These are phyloP conservation scores for Cephalopachus bancanus DNA, from an alignment of 2,797 vertebrate genomes.

Conservation along the genomic window DNA sequence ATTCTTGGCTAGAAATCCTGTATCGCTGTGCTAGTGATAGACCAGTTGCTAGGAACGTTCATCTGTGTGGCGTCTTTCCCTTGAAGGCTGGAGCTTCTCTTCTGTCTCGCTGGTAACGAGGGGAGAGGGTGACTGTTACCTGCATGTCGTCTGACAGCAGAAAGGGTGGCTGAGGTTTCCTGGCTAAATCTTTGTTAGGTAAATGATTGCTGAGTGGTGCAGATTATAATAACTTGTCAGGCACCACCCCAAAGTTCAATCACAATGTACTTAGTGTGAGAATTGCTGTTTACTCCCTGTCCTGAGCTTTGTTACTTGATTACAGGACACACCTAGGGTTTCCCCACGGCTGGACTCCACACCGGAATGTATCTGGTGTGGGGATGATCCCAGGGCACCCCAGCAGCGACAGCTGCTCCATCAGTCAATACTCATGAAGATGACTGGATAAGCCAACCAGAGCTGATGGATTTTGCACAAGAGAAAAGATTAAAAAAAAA, in stretches of 20 bases:
- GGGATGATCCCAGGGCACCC: neutral
- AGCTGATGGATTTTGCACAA: no score
- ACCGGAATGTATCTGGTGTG: neutral
- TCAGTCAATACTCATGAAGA: rapidly evolving
- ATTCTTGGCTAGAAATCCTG: neutral
- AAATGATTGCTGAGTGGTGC: neutral
- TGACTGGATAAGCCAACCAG: no score
- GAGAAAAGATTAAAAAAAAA: neutral
- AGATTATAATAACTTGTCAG: neutral
- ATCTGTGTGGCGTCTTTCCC: neutral
- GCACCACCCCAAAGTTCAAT: neutral
- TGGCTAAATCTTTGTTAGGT: neutral
- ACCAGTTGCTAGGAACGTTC: neutral
- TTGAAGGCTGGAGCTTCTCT: neutral
- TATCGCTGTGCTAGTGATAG: neutral
- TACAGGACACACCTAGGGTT: rapidly evolving
- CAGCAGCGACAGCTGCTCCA: rapidly evolving
- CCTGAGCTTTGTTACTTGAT: rapidly evolving
- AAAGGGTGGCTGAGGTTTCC: neutral
- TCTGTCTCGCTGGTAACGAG: neutral
- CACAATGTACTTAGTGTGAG: no score
- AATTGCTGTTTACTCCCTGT: rapidly evolving
- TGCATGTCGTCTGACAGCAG: neutral
- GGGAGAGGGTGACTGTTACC: rapidly evolving
- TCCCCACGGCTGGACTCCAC: rapidly evolving